phyloP scores from a whole-genome alignment of 2,888 invertebrate genomes.

The Drosophila differens region DNA sequence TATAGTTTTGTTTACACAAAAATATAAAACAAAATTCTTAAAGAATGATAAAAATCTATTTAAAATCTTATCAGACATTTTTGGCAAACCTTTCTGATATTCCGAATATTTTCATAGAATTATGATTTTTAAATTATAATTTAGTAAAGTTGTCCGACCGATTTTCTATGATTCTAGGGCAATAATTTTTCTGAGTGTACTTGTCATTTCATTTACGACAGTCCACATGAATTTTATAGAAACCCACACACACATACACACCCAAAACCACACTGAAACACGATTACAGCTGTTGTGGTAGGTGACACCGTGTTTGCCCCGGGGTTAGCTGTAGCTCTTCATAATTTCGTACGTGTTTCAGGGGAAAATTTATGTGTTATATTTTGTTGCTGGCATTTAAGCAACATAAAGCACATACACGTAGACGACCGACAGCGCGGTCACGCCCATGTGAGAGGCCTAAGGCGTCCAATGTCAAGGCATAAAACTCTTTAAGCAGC shows the following conservation, averaged over 20 bases:
- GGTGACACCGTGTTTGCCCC: constrained; percentile 20
- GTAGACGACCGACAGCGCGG: constrained; percentile 5
- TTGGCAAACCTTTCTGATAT: background rate
- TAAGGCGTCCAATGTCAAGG: constrained; percentile 72
- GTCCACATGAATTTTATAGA: constrained; percentile 38
- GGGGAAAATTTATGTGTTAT: constrained; percentile 60
- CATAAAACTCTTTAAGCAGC: constrained; percentile 59
- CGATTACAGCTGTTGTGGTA: constrained; percentile 6
- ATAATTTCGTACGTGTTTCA: constrained; percentile 66
- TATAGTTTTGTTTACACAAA: background rate
- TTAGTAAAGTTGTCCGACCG: background rate
- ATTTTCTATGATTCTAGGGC: background rate
- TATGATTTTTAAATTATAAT: background rate
- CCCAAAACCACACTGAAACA: background rate
- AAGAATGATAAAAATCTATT: background rate
- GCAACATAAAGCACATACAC: constrained; percentile 59
- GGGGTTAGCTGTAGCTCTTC: constrained; percentile 29
- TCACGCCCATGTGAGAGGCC: constrained; percentile 43
- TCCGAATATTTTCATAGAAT: background rate
- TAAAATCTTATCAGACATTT: background rate
- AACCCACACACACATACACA: background rate
- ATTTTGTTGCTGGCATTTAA: constrained; percentile 69
- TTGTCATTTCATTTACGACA: constrained; percentile 46
- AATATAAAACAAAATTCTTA: background rate
- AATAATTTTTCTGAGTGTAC: background rate